phyloP scores from a whole-genome alignment of 2,888 invertebrate genomes.

The Drosophila suboccidentalis region DNA sequence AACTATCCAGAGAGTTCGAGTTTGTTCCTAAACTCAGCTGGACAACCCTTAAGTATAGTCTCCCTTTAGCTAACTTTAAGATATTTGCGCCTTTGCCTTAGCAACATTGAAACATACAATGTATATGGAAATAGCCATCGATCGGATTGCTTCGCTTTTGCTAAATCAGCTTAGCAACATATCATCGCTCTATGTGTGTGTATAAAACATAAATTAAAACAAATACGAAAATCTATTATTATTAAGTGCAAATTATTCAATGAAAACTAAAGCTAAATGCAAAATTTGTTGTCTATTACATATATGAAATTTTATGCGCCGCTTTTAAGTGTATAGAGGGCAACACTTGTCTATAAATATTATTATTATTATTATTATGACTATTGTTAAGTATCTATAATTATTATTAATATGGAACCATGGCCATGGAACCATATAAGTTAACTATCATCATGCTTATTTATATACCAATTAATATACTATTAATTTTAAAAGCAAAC shows the following conservation, averaged over 20 bases:
- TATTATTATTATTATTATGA: conserved; percentile 30
- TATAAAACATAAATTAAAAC: conserved; percentile 28
- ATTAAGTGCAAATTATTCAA: conserved; percentile 62
- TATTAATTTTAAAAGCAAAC: conserved; percentile 51
- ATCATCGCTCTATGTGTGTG: conserved; percentile 54
- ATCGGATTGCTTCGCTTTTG: conserved; percentile 61
- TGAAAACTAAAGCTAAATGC: conserved; percentile 32
- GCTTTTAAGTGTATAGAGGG: conserved; percentile 62
- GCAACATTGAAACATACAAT: conserved; percentile 54
- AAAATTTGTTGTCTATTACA: conserved; percentile 75
- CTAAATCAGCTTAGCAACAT: conserved; percentile 64
- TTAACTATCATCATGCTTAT: conserved; percentile 48
- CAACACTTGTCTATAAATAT: conserved; percentile 47
- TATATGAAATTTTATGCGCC: conserved; percentile 67
- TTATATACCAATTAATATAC: conserved; percentile 51
- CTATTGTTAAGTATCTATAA: conserved; percentile 28
- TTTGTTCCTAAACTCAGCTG: conserved; percentile 8
- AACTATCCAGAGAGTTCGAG: background rate
- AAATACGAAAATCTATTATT: conserved; percentile 51
- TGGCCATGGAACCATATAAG: conserved; percentile 39
- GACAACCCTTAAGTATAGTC: background rate
- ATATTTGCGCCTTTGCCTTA: conserved; percentile 73
- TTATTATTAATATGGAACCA: conserved; percentile 19
- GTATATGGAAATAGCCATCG: conserved; percentile 17
- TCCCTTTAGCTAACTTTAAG: conserved; percentile 50